Conservation (phyloP, 2,888 invertebrate genomes). For the Polyommatus icarus region DNA sequence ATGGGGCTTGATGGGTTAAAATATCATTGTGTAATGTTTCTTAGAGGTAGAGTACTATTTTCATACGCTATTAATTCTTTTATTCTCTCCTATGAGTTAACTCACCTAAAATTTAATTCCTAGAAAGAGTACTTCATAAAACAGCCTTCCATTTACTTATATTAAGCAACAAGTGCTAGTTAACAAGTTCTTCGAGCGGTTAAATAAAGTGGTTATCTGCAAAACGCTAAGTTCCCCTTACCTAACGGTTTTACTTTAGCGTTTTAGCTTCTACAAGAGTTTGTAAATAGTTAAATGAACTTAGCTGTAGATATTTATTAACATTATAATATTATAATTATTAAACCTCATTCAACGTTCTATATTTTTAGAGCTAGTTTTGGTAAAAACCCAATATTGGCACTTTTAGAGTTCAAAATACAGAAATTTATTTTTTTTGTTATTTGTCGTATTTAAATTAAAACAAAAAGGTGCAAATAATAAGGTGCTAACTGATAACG, state of each 20-base stretch:
- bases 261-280: constrained; percentile 8
- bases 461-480: too few species aligned
- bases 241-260: constrained; percentile 8
- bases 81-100: not conserved
- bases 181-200: constrained; percentile 1
- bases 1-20: too few species aligned
- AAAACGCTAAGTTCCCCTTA: not conserved
- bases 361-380: too few species aligned
- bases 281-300: not conserved
- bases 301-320: not conserved
- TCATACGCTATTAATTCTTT: too few species aligned
- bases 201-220: not conserved
- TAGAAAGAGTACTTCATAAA: not conserved
- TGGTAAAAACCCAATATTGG: too few species aligned
- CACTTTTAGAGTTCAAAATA: too few species aligned
- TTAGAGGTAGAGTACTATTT: too few species aligned
- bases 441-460: too few species aligned
- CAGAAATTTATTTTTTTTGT: too few species aligned
- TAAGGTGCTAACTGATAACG: too few species aligned
- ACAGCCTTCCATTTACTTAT: not conserved
- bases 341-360: too few species aligned
- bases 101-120: not conserved
- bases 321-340: not conserved
- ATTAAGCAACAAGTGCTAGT: not conserved
- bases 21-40: too few species aligned